Base-by-base conservation (phyloP, 2,797 vertebrate genomes). In the Sebastes paucispinis region DNA sequence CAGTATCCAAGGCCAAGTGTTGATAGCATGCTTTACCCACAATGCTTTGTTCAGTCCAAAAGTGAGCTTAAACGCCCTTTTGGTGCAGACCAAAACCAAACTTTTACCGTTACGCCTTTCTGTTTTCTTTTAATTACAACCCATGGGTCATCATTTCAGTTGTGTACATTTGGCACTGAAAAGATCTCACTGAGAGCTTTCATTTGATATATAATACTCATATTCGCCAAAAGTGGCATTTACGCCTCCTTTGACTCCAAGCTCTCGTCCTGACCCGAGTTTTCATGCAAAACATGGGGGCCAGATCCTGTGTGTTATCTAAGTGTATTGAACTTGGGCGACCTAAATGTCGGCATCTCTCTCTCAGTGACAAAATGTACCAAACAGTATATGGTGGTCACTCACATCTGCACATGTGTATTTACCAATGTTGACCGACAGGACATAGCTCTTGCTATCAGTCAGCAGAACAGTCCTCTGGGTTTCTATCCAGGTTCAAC, bases 311-410 rank as follows among this genome's bases (percentile, higher is more conserved):
- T 14, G 6, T 8, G 55, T 25, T 6, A 16, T 25, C 24, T 29
- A 3, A 4, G 8, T 60, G 8, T 10, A 20, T 60, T 20, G 27
- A 60, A 31, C 10, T 27, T 18, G 6, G 7, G 2, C 3, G 4
- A 2, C 5, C 31, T 34, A 34, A 34, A 34, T 0, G 32, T 11
- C 0, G 32, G 2, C 8, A 24, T 34, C 24, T 6, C 31, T 59
- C 6, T 24, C 5, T 13, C 31, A 71, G 20, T 6, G 16, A 24
- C 8, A 39, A 39, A 39, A 39, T 47, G 6, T 5, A 31, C 3
- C n/a, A 55, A 36, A 75, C 24, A 50, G 14, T 20, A 58, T 22
- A 47, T n/a, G 6, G 58, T 25, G 14, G 27, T 55, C 22, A 25
- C 1, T 31, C 1, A 50, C 0, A n/a, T 39, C 20, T 62, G 43